phyloP scores from a whole-genome alignment of 2,888 invertebrate species.

The Phyllotreta striolata region DNA sequence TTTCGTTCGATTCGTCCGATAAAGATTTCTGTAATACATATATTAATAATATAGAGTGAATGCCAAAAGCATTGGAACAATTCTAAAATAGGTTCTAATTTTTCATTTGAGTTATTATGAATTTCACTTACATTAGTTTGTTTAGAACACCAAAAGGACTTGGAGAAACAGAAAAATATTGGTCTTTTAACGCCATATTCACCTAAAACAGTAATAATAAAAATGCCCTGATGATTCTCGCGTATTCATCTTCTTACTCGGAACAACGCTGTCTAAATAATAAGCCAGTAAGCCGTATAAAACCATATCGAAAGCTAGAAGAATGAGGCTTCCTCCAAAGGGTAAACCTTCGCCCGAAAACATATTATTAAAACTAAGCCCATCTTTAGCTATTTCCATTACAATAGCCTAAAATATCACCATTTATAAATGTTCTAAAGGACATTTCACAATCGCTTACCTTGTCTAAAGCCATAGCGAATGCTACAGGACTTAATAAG shows the following conservation, averaged over 20 bases:
- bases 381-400: constrained; percentile 75
- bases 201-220: constrained; percentile 62
- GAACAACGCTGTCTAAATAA: constrained; percentile 84
- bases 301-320: constrained; percentile 82
- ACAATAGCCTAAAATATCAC: constrained; percentile 68
- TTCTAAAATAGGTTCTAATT: too few species aligned
- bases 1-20: constrained; percentile 57
- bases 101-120: constrained; percentile 34
- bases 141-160: constrained; percentile 73
- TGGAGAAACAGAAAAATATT: constrained; percentile 77
- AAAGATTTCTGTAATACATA: constrained; percentile 51
- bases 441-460: constrained; percentile 58
- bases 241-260: constrained; percentile 65
- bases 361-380: constrained; percentile 77
- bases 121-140: constrained; percentile 60
- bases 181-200: constrained; percentile 78
- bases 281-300: constrained; percentile 79
- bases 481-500: constrained; percentile 81
- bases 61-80: too few species aligned
- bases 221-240: background rate
- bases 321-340: constrained; percentile 80
- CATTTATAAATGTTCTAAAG: too few species aligned
- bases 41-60: constrained; percentile 3
- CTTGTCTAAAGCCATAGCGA: constrained; percentile 86
- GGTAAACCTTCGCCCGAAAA: constrained; percentile 81